Percentiles rank a stretch among this genome's conserved stretches.
Evolutionary conservation across 2,888 invertebrate species (phyloP).

Genomic region (Euspilapteryx auroguttella): DNA sequence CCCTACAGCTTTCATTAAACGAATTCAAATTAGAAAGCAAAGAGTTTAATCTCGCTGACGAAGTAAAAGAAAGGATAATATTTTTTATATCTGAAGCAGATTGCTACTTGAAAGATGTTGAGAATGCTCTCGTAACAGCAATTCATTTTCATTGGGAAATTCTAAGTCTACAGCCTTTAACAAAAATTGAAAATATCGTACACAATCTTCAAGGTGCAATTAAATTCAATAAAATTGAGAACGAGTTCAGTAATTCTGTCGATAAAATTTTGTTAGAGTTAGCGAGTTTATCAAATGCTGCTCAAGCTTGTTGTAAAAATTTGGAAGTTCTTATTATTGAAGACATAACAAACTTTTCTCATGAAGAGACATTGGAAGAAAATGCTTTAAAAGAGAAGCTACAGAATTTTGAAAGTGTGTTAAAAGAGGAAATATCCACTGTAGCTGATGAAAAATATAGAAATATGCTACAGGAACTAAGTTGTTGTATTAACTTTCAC

Average conservation of each 20-base stretch:
- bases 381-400: too few relatives aligned
- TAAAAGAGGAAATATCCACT: slow-evolving; percentile 13
- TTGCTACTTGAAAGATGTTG: slow-evolving; percentile 21
- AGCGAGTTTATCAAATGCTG: too few relatives aligned
- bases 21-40: slow-evolving; percentile 20
- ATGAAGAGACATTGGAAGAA: too few relatives aligned
- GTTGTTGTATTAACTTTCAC: slow-evolving; percentile 22
- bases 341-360: too few relatives aligned
- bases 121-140: slow-evolving; percentile 20
- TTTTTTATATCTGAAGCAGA: slow-evolving; percentile 23
- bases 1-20: slow-evolving; percentile 19
- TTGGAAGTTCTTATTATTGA: too few relatives aligned
- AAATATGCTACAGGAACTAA: slow-evolving; percentile 16
- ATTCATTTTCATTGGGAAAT: slow-evolving; percentile 23
- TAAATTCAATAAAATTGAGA: too few relatives aligned
- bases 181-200: too few relatives aligned
- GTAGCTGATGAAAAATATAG: slow-evolving; percentile 8
- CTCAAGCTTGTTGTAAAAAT: too few relatives aligned
- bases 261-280: too few relatives aligned
- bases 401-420: slow-evolving; percentile 13
- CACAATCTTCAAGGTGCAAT: too few relatives aligned
- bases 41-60: slow-evolving; percentile 17
- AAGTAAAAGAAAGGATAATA: slow-evolving; percentile 17
- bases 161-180: too few relatives aligned
- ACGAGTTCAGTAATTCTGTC: too few relatives aligned